Conservation (phyloP, 2,113 vertebrate genomes). For the Neodon shergylaensis region DNA sequence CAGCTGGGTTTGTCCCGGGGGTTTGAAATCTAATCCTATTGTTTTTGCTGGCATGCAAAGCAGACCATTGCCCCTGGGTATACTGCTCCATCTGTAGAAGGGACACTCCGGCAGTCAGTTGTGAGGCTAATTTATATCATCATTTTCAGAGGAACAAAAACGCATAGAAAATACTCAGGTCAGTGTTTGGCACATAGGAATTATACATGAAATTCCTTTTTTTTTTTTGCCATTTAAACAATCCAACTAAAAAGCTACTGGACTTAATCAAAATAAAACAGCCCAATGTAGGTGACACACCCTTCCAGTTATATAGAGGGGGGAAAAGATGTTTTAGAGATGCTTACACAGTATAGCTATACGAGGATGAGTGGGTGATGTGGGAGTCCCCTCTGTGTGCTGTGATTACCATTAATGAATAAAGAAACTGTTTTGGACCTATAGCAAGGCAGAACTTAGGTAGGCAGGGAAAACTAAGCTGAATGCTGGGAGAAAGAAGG, state of each 20-base stretch:
- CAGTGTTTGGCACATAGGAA: not conserved
- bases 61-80: not conserved
- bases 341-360: not conserved
- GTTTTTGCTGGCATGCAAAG: not conserved
- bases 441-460: too few species aligned
- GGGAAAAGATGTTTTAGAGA: not conserved
- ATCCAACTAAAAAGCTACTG: not conserved
- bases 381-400: too few species aligned
- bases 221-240: not conserved
- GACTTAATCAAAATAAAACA: slow-evolving; percentile 3
- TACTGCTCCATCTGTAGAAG: not conserved
- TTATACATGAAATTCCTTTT: not conserved
- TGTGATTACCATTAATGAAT: too few species aligned
- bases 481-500: too few species aligned
- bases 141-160: slow-evolving; percentile 13
- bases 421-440: too few species aligned
- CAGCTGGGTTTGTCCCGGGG: not conserved
- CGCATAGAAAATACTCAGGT: not conserved
- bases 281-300: not conserved
- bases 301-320: not conserved
- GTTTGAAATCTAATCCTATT: slow-evolving; percentile 9
- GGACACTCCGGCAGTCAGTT: not conserved
- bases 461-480: too few species aligned
- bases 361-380: not conserved
- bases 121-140: not conserved